phyloP scores from a whole-genome alignment of 2,888 invertebrate genomes.

The Leptinotarsa rubiginosa region DNA sequence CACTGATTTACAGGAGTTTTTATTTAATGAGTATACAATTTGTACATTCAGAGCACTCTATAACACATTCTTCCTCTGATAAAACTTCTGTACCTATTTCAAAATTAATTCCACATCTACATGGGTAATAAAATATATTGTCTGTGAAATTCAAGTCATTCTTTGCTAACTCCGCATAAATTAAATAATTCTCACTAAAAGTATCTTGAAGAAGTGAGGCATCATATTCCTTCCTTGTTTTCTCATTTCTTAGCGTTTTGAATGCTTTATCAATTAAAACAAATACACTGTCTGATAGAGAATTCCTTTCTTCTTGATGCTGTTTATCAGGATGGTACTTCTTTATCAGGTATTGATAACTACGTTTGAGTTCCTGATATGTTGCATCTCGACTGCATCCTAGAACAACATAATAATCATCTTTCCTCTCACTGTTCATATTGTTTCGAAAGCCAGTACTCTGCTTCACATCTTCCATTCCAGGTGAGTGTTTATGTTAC shows the following conservation, averaged over 20 bases:
- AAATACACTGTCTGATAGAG: conserved; percentile 61
- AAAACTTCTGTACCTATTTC: conserved; percentile 64
- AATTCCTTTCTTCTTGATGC: conserved; percentile 24
- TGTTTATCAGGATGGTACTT: conserved; percentile 73
- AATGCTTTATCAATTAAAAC: conserved; percentile 77
- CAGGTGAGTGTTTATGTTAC: neutral
- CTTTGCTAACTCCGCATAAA: conserved; percentile 72
- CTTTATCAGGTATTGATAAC: conserved; percentile 71
- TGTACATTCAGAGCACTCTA: conserved; percentile 81
- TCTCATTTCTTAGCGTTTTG: conserved; percentile 74
- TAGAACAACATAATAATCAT: conserved; percentile 69
- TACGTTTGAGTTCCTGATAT: conserved; percentile 72
- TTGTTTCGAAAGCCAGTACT: neutral
- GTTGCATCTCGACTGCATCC: conserved; percentile 70
- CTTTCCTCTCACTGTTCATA: neutral
- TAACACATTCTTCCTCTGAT: conserved; percentile 65
- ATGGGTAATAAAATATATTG: conserved; percentile 69
- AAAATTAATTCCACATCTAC: conserved; percentile 79
- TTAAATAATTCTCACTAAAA: conserved; percentile 70
- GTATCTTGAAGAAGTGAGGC: conserved; percentile 71
- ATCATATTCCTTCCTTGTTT: conserved; percentile 75
- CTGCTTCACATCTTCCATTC: neutral
- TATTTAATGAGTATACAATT: conserved; percentile 73
- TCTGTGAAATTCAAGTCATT: conserved; percentile 67
- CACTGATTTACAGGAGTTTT: neutral